Evolutionary conservation across 2,113 vertebrate species (phyloP), one percentile per base, ranked within the genome.

Genomic region (Macquaria australasica): DNA sequence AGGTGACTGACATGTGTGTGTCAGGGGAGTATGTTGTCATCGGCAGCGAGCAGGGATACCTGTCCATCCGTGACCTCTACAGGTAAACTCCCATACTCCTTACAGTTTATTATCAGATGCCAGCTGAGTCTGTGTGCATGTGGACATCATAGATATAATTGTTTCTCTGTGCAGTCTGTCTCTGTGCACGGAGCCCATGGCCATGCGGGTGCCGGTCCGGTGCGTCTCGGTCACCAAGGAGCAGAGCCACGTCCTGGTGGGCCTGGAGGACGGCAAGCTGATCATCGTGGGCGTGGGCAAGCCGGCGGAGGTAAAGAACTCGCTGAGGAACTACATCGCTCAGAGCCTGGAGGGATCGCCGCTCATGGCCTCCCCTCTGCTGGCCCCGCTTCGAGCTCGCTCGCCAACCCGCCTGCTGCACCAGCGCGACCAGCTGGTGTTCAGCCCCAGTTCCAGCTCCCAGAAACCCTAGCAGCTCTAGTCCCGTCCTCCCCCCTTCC

Each of bases 281-380:
- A 99, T 99, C 95, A 95, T 99, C 85, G 96, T 99, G 81, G 98
- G 98, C 84, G 97, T 98, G 93, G 98, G 98, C 79, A 97, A 97
- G 88, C 98, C 97, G 51, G 96, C 98, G 62, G 98, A 99, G 98
- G 98, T 99, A 98, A 99, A 97, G 94, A 94, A 93, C 91, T 97
- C 95, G 31, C 93, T 97, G 92, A 95, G 94, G 92, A 97, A 96
- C 96, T 96, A 97, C 94, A 94, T 97, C 93, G 96, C 96, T 88
- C 92, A 90, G 93, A 95, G 95, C 91, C 91, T 97, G 93, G 95
- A 95, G 95, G 95, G 96, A 86, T 95, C 95, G 82, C 96, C 96
- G 78, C 92, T 96, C 88, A 91, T 95, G 96, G 94, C 96, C 92
- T 95, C 95, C 78, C 96, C 95, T 48, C 87, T 94, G 94, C 92